Conservation (phyloP, 2,797 vertebrate genomes). For the Picus viridis region DNA sequence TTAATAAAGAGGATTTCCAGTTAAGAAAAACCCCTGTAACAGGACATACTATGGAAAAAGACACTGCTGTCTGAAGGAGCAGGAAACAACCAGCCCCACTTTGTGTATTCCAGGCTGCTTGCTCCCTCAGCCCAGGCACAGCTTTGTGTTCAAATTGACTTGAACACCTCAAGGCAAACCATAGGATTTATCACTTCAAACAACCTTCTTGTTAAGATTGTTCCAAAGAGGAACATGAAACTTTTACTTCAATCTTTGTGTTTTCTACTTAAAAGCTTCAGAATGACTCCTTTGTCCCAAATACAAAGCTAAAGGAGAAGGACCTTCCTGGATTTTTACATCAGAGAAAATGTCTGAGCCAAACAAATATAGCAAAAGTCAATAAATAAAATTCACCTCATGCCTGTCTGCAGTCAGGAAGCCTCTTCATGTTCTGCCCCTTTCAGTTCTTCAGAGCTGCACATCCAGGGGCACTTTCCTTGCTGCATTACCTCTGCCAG, state of each 20-base stretch:
- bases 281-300: neutral
- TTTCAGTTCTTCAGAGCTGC: constrained; percentile 15
- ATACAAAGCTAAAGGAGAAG: neutral
- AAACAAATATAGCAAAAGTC: neutral
- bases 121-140: neutral
- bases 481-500: neutral
- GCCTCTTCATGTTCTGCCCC: neutral
- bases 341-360: neutral
- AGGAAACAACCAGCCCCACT: neutral
- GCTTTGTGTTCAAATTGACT: neutral
- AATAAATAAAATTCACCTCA: neutral
- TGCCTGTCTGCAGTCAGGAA: neutral
- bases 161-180: neutral
- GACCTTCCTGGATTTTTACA: neutral
- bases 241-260: neutral
- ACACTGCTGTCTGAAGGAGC: neutral
- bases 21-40: neutral
- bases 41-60: neutral
- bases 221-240: neutral
- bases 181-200: neutral
- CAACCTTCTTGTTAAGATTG: neutral
- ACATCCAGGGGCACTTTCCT: neutral
- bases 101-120: neutral
- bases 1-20: neutral
- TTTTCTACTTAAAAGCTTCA: neutral